Base-by-base conservation (phyloP, 2,888 invertebrate species). In the Panopea generosa region DNA sequence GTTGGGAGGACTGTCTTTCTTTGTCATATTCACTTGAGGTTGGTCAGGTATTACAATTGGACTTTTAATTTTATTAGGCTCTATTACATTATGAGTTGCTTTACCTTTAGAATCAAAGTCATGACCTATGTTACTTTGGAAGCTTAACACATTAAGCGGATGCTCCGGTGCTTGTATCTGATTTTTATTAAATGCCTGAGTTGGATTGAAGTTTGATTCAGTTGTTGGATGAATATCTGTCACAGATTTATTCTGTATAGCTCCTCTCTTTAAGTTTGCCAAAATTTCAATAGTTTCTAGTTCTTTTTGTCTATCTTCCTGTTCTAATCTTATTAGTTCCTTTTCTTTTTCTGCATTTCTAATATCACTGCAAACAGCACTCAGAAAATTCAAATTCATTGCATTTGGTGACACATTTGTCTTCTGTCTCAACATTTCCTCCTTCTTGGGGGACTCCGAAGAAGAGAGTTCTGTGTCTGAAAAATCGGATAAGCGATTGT, bases 231-330 rank as follows among this genome's bases (percentile, higher is more conserved):
- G 43, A 24, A 47, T 18, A 43, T 61, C 26, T 22, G 22, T 29
- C 9, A 27, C 29, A 18, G 53, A 14, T 53, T 27, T 33, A 33
- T 11, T 33, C 33, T 33, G 33, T 33, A 33, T 33, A 11, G 33
- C 56, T 7, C 77, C 77, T 38, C 77, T 52, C 45, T 73, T 70
- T 26, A 80, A 56, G 40, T 73, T 77, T 33, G 80, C 74, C 6
- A 80, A 52, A 53, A 80, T 80, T 60, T 80, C 80, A 61, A 80
- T 80, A 16, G 80, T 80, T 52, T 80, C 80, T 20, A 80, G 52
- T 29, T 80, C 80, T 55, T 80, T 76, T 24, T 80, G 76, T 14
- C 72, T 65, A 26, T 75, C 75, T 59, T 80, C 80, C n/a, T 49
- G 33, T 33, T 76, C 75, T 50, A 67, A 66, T 22, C 70, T 55